phyloP scores from a whole-genome alignment of 2,888 invertebrate species.

The Drosophila kanekoi region DNA sequence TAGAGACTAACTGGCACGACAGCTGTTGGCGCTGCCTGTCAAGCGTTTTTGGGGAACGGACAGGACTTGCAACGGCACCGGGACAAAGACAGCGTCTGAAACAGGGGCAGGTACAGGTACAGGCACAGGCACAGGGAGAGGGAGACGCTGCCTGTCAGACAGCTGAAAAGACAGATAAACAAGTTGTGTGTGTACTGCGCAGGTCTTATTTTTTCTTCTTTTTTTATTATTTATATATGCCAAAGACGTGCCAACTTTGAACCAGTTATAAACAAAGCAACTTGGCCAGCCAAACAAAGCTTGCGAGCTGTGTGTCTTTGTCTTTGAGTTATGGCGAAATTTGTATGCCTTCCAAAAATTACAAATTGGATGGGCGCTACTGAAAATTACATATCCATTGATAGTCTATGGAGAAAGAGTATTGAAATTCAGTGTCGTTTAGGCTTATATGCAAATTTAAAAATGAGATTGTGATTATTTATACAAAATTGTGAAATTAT shows the following conservation, averaged over 20 bases:
- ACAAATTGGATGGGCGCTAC: constrained; percentile 53
- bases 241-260: constrained; percentile 77
- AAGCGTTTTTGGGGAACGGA: constrained; percentile 33
- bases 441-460: constrained; percentile 21
- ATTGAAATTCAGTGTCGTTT: constrained; percentile 10
- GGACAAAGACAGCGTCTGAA: constrained; percentile 30
- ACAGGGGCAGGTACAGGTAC: constrained; percentile 28
- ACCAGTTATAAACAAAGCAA: constrained; percentile 75
- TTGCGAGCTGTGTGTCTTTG: constrained; percentile 20
- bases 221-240: constrained; percentile 58
- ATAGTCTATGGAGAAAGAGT: not conserved
- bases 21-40: constrained; percentile 70
- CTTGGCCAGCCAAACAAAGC: constrained; percentile 39
- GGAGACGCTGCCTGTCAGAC: constrained; percentile 43
- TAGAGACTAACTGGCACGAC: constrained; percentile 63
- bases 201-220: constrained; percentile 16
- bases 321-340: constrained; percentile 63
- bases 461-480: constrained; percentile 5
- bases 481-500: not conserved
- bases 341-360: constrained; percentile 67
- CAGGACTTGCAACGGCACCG: constrained; percentile 53
- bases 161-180: constrained; percentile 73
- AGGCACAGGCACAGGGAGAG: constrained; percentile 1
- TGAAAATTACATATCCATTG: constrained; percentile 38
- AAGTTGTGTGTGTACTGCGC: constrained; percentile 42